A percentile compares a stretch with the other conserved stretches of the same genome.
These are phyloP conservation scores for Tragopan temminckii DNA, from an alignment of 2,797 vertebrate species.

Conservation along the genomic window DNA sequence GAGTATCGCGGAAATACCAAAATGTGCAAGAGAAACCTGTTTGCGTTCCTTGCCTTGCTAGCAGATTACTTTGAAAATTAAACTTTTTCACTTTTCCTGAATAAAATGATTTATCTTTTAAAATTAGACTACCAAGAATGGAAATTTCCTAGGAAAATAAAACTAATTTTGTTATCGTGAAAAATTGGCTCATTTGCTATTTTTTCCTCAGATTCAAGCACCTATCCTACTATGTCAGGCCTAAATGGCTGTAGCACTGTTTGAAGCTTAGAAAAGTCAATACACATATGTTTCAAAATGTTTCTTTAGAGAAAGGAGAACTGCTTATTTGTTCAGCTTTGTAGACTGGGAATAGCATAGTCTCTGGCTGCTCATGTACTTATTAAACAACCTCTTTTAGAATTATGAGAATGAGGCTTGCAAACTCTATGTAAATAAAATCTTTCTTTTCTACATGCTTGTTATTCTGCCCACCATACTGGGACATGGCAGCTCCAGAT, in stretches of 20 bases:
- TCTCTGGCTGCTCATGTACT: background rate
- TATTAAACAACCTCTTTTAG: background rate
- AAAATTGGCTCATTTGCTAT: background rate
- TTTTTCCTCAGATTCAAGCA: background rate
- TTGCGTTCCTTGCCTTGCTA: background rate
- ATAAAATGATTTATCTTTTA: background rate
- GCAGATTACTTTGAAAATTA: background rate
- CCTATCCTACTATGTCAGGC: background rate
- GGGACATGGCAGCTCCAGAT: background rate
- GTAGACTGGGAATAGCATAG: background rate
- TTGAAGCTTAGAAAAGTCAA: conserved; percentile 7
- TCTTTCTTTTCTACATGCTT: background rate
- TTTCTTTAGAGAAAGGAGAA: conserved; percentile 3
- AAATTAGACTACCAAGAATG: background rate
- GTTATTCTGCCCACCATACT: background rate
- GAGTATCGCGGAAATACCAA: conserved; percentile 29
- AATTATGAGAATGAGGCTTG: background rate
- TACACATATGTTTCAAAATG: background rate
- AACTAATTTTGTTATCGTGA: background rate
- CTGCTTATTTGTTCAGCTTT: background rate
- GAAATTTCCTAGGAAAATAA: background rate
- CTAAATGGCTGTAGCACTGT: background rate
- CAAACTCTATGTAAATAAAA: background rate
- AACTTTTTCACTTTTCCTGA: background rate
- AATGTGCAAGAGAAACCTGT: background rate